A percentile compares a stretch with the other conserved stretches of the same genome.
Evolutionary conservation across 2,888 invertebrate genomes (phyloP).

Genomic region (Eretmocerus hayati): DNA sequence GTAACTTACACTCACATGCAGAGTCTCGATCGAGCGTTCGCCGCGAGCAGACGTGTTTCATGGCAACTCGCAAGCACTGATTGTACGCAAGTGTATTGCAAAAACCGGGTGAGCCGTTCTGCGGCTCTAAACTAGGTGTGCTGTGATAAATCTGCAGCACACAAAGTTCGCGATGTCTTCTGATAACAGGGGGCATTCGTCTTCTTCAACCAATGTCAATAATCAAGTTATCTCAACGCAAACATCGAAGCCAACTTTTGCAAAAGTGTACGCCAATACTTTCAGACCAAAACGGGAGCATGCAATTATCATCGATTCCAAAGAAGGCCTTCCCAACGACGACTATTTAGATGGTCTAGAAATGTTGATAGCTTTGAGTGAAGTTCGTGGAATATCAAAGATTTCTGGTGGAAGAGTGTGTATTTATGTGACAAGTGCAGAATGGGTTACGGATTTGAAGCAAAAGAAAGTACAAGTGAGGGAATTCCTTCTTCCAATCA

Average conservation of each 20-base stretch:
- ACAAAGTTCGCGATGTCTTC: no score
- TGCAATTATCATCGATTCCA: neutral
- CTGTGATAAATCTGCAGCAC: no score
- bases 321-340: neutral
- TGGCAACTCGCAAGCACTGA: neutral
- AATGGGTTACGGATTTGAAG: neutral
- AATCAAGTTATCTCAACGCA: no score
- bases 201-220: no score
- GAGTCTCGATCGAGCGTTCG: neutral
- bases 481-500: neutral
- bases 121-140: no score
- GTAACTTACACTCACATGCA: no score
- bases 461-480: neutral
- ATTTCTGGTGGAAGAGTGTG: conserved; percentile 5
- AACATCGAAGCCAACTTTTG: no score
- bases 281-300: conserved; percentile 1
- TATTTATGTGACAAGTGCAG: neutral
- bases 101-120: no score
- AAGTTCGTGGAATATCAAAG: conserved; percentile 2
- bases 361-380: neutral
- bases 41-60: neutral
- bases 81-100: no score
- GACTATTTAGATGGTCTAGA: conserved; percentile 3
- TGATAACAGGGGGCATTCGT: no score
- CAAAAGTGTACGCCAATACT: no score